Evolutionary conservation across 2,113 vertebrate genomes (phyloP).

Genomic region (Antennarius striatus): DNA sequence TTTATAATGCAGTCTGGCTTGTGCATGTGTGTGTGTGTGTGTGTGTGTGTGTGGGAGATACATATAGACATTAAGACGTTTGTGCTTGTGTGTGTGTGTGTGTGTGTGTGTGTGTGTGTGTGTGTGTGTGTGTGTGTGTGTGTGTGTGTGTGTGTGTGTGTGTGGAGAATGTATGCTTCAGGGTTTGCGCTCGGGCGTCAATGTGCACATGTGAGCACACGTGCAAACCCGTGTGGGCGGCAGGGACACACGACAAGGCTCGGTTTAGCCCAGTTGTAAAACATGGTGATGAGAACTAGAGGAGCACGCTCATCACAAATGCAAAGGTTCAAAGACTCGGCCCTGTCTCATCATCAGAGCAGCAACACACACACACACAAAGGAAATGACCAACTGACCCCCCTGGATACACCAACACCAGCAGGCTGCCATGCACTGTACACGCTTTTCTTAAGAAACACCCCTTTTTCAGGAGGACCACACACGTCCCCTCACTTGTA

Average conservation of each 20-base stretch:
- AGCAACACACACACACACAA: conserved; percentile 53
- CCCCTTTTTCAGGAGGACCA: neutral
- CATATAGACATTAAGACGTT: no score
- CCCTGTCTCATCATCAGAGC: conserved; percentile 73
- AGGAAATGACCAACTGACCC: conserved; percentile 67
- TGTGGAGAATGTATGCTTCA: neutral
- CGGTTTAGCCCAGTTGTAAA: conserved; percentile 58
- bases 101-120: neutral
- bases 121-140: neutral
- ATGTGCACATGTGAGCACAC: conserved; percentile 38
- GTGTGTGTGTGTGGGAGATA: neutral
- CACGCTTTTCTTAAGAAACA: conserved; percentile 14
- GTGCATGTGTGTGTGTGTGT: neutral
- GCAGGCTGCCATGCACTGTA: conserved; percentile 22
- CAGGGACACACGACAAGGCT: conserved; percentile 40
- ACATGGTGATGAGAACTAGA: conserved; percentile 68
- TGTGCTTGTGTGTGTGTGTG: conserved; percentile 6
- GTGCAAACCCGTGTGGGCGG: conserved; percentile 54
- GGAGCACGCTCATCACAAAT: conserved; percentile 69
- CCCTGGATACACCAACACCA: conserved; percentile 42
- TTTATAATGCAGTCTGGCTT: conserved; percentile 15
- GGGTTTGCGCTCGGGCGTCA: conserved; percentile 9
- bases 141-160: neutral
- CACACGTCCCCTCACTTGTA: neutral
- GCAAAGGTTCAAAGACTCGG: conserved; percentile 76